Evolutionary conservation across 2,888 invertebrate species (phyloP).

Genomic region (Tenthredo livida): DNA sequence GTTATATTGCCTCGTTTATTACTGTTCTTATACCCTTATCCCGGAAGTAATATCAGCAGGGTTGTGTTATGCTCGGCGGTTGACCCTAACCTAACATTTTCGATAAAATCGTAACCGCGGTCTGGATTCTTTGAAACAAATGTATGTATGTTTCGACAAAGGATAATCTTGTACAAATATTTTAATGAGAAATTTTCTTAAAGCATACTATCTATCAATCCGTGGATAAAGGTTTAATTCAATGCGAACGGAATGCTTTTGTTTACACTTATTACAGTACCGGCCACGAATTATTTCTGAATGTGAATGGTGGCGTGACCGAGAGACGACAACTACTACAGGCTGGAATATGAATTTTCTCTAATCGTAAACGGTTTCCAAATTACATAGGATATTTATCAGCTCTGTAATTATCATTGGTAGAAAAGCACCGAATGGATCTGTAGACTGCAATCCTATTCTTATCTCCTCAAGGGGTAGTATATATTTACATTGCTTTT

Average conservation of each 20-base stretch:
- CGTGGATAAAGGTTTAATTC: not conserved
- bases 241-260: not conserved
- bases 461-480: not conserved
- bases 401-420: not conserved
- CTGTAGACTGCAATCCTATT: not conserved
- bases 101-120: not conserved
- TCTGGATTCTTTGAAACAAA: not conserved
- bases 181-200: not conserved
- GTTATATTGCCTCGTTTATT: not conserved
- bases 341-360: not conserved
- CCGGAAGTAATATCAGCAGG: not conserved
- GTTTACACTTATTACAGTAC: conserved; percentile 29
- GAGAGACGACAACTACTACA: not conserved
- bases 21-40: not conserved
- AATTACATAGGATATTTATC: not conserved
- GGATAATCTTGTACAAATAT: not conserved
- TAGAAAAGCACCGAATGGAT: not conserved
- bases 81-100: conserved; percentile 26
- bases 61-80: not conserved
- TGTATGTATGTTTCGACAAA: not conserved
- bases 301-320: not conserved
- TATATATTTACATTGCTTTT: not conserved
- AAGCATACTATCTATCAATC: not conserved
- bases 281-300: not conserved
- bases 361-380: not conserved